Conservation (phyloP, 2,888 invertebrate genomes). For the Rhogogaster chlorosoma region DNA sequence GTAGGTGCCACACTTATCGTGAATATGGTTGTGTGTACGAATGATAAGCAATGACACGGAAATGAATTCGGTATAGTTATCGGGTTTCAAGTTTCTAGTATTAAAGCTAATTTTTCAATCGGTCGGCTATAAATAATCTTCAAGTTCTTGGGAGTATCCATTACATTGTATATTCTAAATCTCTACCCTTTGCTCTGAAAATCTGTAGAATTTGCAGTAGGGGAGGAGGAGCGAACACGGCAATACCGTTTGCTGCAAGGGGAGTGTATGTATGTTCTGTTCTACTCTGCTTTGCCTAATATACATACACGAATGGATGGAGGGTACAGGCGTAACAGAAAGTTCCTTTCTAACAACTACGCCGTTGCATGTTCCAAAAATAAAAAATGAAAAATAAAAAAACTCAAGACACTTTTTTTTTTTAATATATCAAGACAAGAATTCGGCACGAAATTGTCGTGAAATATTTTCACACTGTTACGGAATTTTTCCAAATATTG, state of each 20-base stretch:
- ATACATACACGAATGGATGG: neutral
- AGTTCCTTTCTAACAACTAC: constrained; percentile 25
- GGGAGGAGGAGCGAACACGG: neutral
- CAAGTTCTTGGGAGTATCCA: neutral
- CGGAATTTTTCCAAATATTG: neutral
- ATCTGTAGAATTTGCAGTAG: constrained; percentile 33
- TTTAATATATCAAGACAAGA: neutral
- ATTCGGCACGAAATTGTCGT: neutral
- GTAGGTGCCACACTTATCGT: neutral
- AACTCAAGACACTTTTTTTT: neutral
- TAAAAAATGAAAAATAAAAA: neutral
- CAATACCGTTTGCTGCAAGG: constrained; percentile 22
- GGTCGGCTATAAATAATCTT: neutral
- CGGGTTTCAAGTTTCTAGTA: neutral
- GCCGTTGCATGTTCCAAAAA: constrained; percentile 35
- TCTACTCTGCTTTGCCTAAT: constrained; percentile 2
- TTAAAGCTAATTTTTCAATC: neutral
- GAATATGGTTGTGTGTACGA: neutral
- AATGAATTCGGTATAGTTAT: neutral
- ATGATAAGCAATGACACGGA: neutral
- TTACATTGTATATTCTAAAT: neutral
- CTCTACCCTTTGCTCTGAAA: neutral
- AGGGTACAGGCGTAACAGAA: constrained; percentile 31
- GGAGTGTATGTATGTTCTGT: constrained; percentile 17
- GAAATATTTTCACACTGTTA: neutral